Percentiles rank a stretch among this genome's conserved stretches.
These are phyloP conservation scores for Diarsia brunnea DNA, from an alignment of 2,888 invertebrate genomes.

Conservation along the genomic window DNA sequence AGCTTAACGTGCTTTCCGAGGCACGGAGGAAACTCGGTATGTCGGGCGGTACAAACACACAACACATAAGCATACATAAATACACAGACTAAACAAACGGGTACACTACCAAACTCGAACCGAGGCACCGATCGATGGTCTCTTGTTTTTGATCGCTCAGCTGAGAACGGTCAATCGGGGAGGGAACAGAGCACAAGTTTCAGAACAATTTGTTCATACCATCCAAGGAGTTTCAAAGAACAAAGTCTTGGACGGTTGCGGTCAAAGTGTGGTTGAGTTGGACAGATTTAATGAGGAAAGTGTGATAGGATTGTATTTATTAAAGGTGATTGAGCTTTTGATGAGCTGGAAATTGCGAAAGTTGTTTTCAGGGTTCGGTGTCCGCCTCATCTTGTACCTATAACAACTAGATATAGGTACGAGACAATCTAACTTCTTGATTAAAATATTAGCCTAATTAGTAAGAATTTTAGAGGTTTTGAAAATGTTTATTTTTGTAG, in stretches of 20 bases:
- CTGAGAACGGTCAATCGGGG: slow-evolving; percentile 30
- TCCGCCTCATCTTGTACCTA: not conserved
- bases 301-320: slow-evolving; percentile 11
- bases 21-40: too few relatives aligned
- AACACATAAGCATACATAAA: not conserved
- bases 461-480: not conserved
- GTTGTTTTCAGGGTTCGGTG: not conserved
- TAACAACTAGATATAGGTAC: not conserved
- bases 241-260: slow-evolving; percentile 14
- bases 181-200: slow-evolving; percentile 13
- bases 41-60: too few relatives aligned
- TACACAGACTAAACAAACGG: not conserved
- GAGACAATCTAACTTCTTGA: not conserved
- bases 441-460: not conserved
- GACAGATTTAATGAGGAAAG: slow-evolving; percentile 12
- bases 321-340: not conserved
- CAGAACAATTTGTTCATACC: slow-evolving; percentile 23
- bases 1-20: too few relatives aligned
- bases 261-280: slow-evolving; percentile 21
- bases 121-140: slow-evolving; percentile 39
- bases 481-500: not conserved
- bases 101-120: slow-evolving; percentile 24
- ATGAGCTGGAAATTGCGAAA: not conserved
- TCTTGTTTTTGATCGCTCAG: slow-evolving; percentile 59
- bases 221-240: slow-evolving; percentile 23